Base-by-base conservation (phyloP, 2,797 vertebrate species). In the Discoglossus pictus region DNA sequence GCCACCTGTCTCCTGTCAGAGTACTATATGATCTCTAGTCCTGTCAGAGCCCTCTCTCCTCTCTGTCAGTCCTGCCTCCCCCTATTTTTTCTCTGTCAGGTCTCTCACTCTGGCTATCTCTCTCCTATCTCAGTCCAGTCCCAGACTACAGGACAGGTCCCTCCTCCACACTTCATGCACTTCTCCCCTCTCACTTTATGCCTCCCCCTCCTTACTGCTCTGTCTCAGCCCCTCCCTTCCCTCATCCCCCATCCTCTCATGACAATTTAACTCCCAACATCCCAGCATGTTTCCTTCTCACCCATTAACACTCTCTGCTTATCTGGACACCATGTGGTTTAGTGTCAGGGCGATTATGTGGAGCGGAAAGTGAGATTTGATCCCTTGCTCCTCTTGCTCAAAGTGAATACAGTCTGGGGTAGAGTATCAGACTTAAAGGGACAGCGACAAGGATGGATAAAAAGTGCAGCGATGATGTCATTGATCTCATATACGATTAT, bases 171-270 rank as follows among this genome's bases (percentile, higher is more conserved):
- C 68, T 72, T 44, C 51, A 42, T 8, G 17, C 53, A 48, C 39
- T 56, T 43, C 25, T 59, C 31, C 35, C 40, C 53, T 38, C 54
- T 71, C 68, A 50, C 61, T 64, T 40, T 59, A 52, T 56, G 51
- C 61, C 60, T 71, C 61, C 61, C 68, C 61, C 68, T 48, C 52
- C 53, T n/a, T n/a, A 27, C 24, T 39, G 35, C 47, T 50, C 68
- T 51, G 24, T 52, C 47, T 25, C 44, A 21, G 43, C 51, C 42
- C 44, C 42, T 56, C 16, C 27, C 56, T 46, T 38, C 13, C n/a
- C 46, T 62, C 51, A 46, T 53, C 61, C 68, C 61, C 56, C 53
- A 56, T 58, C 40, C 52, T 43, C 20, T 42, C 61, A 1, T 1
- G 9, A 1, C 7, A 7, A 53, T 42, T 25, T 1, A 15, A 31